Conservation (phyloP, 2,888 invertebrate genomes). For the Marasmarcha lunaedactyla region DNA sequence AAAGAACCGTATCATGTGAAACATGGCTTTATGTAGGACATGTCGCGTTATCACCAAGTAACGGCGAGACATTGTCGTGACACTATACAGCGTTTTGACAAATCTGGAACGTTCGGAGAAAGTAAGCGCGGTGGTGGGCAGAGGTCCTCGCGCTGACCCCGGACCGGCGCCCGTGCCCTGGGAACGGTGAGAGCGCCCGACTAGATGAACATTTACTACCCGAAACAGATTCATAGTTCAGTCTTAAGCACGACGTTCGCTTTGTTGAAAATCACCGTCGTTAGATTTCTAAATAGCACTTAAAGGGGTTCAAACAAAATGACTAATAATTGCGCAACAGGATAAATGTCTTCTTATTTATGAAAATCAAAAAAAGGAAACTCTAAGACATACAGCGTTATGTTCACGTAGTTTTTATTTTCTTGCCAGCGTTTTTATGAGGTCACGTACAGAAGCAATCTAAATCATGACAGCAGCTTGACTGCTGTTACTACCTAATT, state of each 20-base stretch:
- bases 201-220: conserved; percentile 9
- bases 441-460: conserved; percentile 42
- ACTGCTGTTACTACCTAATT: conserved; percentile 11
- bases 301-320: no score
- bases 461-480: conserved; percentile 23
- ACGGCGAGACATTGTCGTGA: not conserved
- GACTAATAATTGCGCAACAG: no score
- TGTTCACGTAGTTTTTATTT: no score
- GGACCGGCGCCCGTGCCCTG: conserved; percentile 27
- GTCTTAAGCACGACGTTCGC: no score
- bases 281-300: no score
- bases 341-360: no score
- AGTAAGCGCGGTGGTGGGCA: conserved; percentile 20
- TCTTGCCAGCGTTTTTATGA: conserved; percentile 24
- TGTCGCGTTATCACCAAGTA: not conserved
- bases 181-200: conserved; percentile 15
- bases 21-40: not conserved
- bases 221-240: conserved; percentile 6
- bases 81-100: not conserved
- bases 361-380: no score
- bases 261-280: no score
- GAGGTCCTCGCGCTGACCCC: conserved; percentile 28
- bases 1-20: conserved; percentile 1
- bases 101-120: conserved; percentile 13
- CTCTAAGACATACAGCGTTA: no score